phyloP scores from a whole-genome alignment of 2,797 vertebrate species.

The Eospalax fontanierii region DNA sequence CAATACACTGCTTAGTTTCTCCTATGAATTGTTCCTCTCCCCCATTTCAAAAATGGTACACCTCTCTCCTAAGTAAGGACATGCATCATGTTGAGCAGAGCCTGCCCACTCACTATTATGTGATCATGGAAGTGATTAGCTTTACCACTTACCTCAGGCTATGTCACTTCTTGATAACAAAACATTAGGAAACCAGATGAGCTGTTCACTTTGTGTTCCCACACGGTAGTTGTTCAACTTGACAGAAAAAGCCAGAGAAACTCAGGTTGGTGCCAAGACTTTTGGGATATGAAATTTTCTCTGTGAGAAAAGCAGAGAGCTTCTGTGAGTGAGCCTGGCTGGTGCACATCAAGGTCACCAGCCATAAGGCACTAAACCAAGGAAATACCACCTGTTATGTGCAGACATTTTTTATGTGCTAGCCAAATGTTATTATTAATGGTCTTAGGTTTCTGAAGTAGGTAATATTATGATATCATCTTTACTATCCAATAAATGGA shows the following conservation, averaged over 20 bases:
- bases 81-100: not conserved
- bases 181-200: slow-evolving; percentile 49
- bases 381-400: not conserved
- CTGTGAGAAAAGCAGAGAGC: not conserved
- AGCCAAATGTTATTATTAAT: not conserved
- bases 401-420: not conserved
- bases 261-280: not conserved
- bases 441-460: slow-evolving; percentile 36
- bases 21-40: not conserved
- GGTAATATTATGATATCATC: not conserved
- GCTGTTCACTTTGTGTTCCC: not conserved
- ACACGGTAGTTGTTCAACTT: not conserved
- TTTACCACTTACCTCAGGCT: slow-evolving; percentile 36
- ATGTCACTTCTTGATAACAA: slow-evolving; percentile 48
- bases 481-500: not conserved
- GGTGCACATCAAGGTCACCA: not conserved
- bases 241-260: not conserved
- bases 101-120: slow-evolving; percentile 6
- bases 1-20: not conserved
- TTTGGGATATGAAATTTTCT: slow-evolving; percentile 38
- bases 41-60: not conserved
- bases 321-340: not conserved
- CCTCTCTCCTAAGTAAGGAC: not conserved
- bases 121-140: slow-evolving; percentile 72
- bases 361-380: not conserved